Conservation (phyloP, 1,140 invertebrate species). For the Pentalonia nigronervosa region DNA sequence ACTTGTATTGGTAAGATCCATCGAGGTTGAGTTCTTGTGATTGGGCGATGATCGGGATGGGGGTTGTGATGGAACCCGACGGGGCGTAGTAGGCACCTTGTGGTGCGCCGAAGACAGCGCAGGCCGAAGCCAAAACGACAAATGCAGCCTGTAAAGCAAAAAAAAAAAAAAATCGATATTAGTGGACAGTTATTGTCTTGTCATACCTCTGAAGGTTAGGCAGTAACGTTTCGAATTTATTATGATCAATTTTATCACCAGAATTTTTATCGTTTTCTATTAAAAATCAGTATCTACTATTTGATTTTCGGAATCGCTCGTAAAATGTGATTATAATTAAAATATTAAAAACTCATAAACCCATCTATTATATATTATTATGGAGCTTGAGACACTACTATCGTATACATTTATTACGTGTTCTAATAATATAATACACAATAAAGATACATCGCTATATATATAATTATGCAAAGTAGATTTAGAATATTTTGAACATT, state of each 20-base stretch:
- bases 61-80: slow-evolving; percentile 40
- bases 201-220: neutral
- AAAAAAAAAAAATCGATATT: neutral
- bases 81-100: slow-evolving; percentile 4
- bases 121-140: slow-evolving; percentile 48
- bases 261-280: too few relatives aligned
- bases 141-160: slow-evolving; percentile 6
- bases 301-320: too few relatives aligned
- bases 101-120: slow-evolving; percentile 51
- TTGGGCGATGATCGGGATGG: slow-evolving; percentile 67
- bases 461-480: neutral
- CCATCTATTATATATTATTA: too few relatives aligned
- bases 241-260: too few relatives aligned
- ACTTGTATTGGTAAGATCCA: slow-evolving; percentile 67
- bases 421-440: neutral
- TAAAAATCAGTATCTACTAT: too few relatives aligned
- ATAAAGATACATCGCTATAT: neutral
- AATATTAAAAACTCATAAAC: neutral
- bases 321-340: neutral
- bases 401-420: neutral
- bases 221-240: too few relatives aligned
- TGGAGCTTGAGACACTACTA: neutral
- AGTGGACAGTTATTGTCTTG: neutral
- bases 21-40: slow-evolving; percentile 69
- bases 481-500: neutral